Conservation (phyloP, 1,140 invertebrate species). For the Carcinoscorpius rotundicauda region DNA sequence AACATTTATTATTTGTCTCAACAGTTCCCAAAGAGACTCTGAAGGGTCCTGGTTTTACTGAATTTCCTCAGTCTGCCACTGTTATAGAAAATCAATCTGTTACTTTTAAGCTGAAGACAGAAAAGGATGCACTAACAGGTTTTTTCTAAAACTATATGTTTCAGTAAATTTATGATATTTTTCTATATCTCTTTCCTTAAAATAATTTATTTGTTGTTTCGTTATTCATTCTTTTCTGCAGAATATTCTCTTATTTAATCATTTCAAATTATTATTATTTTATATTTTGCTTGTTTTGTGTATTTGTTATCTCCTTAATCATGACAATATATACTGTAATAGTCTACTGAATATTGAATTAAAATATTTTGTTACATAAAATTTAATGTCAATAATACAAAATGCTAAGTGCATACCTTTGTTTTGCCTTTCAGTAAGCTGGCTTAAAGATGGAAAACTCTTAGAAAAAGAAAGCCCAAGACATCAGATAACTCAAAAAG, state of each 20-base stretch:
- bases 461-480: constrained; percentile 54
- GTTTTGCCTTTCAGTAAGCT: constrained; percentile 39
- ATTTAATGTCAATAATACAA: neutral
- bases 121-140: constrained; percentile 52
- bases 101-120: constrained; percentile 64
- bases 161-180: no score
- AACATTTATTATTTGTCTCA: constrained; percentile 3
- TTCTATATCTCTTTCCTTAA: no score
- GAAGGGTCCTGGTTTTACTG: constrained; percentile 66
- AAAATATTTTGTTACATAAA: neutral
- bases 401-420: neutral
- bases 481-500: constrained; percentile 66
- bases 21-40: constrained; percentile 73
- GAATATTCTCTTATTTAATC: no score
- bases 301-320: neutral
- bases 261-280: no score
- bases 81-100: constrained; percentile 65
- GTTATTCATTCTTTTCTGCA: no score
- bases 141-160: constrained; percentile 12
- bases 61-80: constrained; percentile 79
- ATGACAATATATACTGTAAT: constrained; percentile 2
- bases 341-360: neutral
- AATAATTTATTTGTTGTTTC: no score
- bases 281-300: no score
- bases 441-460: constrained; percentile 82